Percentiles rank a stretch among this genome's conserved stretches.
phyloP scores from a whole-genome alignment of 2,888 invertebrate genomes.

The Coecobrya sp. region DNA sequence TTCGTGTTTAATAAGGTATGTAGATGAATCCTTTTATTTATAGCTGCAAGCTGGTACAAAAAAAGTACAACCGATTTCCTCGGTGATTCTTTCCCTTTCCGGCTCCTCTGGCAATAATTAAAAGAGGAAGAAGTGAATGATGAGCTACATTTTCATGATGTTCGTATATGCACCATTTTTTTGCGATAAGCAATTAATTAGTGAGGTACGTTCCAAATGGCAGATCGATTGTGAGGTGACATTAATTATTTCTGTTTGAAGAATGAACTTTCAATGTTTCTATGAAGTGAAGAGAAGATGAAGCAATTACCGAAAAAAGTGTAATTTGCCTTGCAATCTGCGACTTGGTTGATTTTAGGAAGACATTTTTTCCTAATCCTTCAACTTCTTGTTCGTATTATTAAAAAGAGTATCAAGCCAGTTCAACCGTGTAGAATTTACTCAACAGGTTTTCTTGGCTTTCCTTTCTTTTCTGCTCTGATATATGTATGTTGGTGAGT shows the following conservation, averaged over 20 bases:
- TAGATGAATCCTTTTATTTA: neutral
- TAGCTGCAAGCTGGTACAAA: neutral
- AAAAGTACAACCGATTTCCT: neutral
- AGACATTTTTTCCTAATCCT: conserved; percentile 20
- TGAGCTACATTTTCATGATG: no score
- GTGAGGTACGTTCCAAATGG: neutral
- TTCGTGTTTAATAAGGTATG: neutral
- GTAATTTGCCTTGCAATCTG: conserved; percentile 16
- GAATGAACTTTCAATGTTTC: conserved; percentile 4
- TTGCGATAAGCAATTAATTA: neutral
- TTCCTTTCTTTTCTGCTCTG: conserved; percentile 14
- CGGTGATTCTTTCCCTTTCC: conserved; percentile 1
- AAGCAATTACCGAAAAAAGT: conserved; percentile 43
- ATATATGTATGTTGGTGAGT: neutral
- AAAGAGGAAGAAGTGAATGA: neutral
- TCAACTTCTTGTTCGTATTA: neutral
- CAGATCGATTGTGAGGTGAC: neutral
- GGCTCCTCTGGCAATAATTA: conserved; percentile 29
- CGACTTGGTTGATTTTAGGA: neutral
- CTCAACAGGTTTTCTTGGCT: conserved; percentile 70
- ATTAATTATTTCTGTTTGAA: neutral
- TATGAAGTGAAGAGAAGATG: neutral
- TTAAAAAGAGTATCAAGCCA: conserved; percentile 35
- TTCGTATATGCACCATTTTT: neutral
- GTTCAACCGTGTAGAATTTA: conserved; percentile 73